A percentile compares a stretch with the other conserved stretches of the same genome.
Conservation (phyloP, 2,113 vertebrate species). For the Paedocypris sp. region DNA sequence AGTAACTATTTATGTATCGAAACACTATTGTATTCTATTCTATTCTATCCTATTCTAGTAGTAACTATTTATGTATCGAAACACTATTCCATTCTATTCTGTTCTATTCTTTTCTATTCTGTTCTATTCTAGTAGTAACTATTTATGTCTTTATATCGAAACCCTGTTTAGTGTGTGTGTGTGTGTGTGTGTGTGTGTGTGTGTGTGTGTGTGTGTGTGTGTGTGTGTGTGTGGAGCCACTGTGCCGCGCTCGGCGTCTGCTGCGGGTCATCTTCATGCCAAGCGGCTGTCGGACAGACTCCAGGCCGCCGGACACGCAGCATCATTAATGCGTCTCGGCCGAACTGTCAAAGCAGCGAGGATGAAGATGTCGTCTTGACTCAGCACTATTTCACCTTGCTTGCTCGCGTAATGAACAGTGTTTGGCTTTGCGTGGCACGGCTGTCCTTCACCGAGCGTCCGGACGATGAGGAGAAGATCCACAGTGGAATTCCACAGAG, state of each 20-base stretch:
- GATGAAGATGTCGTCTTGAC: neutral
- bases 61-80: too few relatives aligned
- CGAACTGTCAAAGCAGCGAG: neutral
- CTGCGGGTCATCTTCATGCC: constrained; percentile 3
- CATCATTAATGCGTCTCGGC: neutral
- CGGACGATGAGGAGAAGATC: neutral
- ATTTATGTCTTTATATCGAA: too few relatives aligned
- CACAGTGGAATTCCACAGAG: neutral
- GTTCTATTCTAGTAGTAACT: too few relatives aligned
- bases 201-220: neutral
- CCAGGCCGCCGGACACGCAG: neutral
- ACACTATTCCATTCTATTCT: too few relatives aligned
- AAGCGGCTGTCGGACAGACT: neutral
- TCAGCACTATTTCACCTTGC: constrained; percentile 16
- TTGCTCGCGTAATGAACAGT: neutral
- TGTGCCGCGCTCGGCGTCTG: neutral
- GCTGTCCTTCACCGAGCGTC: neutral
- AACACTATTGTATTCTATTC: too few relatives aligned
- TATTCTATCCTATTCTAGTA: too few relatives aligned
- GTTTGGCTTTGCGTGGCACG: neutral
- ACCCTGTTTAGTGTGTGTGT: too few relatives aligned
- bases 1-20: too few relatives aligned
- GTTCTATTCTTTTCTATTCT: too few relatives aligned
- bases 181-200: neutral
- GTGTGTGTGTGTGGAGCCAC: constrained; percentile 5